A percentile compares a stretch with the other conserved stretches of the same genome.
phyloP scores from a whole-genome alignment of 2,888 invertebrate species.

The Cyaniris semiargus region DNA sequence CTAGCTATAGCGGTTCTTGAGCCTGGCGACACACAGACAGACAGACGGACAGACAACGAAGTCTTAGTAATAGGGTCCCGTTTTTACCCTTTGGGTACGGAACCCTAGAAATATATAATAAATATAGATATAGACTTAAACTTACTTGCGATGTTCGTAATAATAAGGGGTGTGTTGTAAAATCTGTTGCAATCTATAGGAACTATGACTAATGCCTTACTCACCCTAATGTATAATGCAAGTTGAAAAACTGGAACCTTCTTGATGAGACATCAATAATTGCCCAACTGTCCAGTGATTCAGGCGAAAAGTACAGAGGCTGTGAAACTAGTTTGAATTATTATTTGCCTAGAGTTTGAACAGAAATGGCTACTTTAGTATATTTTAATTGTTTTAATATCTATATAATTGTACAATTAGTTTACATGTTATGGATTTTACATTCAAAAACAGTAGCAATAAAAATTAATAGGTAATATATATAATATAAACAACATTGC shows the following conservation, averaged over 20 bases:
- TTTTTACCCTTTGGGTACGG: too few species aligned
- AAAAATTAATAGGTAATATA: constrained; percentile 1
- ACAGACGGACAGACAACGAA: too few species aligned
- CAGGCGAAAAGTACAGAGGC: not conserved
- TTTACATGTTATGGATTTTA: not conserved
- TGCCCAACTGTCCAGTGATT: constrained; percentile 14
- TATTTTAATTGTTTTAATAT: not conserved
- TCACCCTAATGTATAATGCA: constrained; percentile 21
- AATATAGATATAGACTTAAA: not conserved
- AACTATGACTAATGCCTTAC: constrained; percentile 17
- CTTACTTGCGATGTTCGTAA: not conserved
- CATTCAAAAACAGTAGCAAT: not conserved
- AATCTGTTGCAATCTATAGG: constrained; percentile 23
- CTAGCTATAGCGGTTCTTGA: too few species aligned
- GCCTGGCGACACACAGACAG: too few species aligned
- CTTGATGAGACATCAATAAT: constrained; percentile 26
- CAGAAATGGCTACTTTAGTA: not conserved
- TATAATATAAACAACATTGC: not conserved
- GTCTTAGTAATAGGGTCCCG: too few species aligned
- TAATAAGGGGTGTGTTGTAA: not conserved
- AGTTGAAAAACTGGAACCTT: not conserved
- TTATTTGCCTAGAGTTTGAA: not conserved
- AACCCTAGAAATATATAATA: not conserved
- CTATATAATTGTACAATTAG: not conserved
- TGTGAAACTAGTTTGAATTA: not conserved